These are phyloP conservation scores for Zoroaster sp. DNA, from an alignment of 53 echinoderm and acorn worm species.

Conservation along the genomic window DNA sequence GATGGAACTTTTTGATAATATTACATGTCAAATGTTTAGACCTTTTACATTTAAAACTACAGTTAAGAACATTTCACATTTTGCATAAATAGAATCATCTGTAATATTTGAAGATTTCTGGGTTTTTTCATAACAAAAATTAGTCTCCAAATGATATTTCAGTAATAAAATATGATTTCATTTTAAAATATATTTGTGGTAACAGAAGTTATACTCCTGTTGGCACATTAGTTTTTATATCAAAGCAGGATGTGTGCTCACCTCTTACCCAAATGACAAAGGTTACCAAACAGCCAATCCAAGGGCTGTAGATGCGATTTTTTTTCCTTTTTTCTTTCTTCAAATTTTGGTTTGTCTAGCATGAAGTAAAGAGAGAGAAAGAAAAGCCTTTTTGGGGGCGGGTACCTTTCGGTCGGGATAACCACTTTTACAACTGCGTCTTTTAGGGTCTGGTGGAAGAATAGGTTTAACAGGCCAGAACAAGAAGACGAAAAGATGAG, in stretches of 20 bases:
- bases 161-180: no score
- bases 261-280: background rate
- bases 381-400: conserved; percentile 38
- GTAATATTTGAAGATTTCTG: no score
- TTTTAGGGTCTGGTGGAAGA: conserved; percentile 97
- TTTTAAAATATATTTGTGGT: no score
- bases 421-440: conserved; percentile 99
- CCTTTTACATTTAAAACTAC: no score
- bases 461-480: conserved; percentile 78
- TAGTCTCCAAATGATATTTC: no score
- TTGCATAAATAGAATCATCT: no score
- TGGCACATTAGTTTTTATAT: background rate
- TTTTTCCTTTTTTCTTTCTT: background rate
- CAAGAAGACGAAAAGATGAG: conserved; percentile 92
- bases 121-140: no score
- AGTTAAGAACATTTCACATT: no score
- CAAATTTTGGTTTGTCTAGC: background rate
- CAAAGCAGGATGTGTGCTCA: background rate
- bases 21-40: no score
- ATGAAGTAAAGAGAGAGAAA: background rate
- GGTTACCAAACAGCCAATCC: conserved; percentile 53
- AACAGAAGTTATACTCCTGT: no score
- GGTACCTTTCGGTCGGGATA: conserved; percentile 99
- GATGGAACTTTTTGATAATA: background rate
- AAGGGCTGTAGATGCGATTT: conserved; percentile 35